Conservation (phyloP, 2,888 invertebrate genomes). For the Eilema depressum region DNA sequence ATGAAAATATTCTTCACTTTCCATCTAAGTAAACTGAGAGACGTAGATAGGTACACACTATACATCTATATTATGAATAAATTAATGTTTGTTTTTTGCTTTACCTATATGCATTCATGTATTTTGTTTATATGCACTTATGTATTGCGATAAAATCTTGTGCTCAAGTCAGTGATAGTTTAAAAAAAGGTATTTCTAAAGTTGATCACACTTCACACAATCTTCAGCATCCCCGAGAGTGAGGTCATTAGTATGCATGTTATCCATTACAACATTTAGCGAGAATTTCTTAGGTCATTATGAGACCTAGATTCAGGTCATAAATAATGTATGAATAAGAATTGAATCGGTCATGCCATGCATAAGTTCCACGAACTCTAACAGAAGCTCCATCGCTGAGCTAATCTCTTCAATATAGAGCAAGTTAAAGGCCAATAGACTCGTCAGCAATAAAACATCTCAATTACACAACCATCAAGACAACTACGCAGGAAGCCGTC, state of each 20-base stretch:
- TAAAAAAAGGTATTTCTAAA: too few species aligned
- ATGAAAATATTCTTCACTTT: neutral
- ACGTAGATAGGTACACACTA: neutral
- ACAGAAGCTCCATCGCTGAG: neutral
- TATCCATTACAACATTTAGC: too few species aligned
- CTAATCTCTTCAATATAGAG: neutral
- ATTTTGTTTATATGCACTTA: too few species aligned
- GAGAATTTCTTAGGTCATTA: too few species aligned
- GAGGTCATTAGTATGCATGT: too few species aligned
- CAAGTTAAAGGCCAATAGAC: slow-evolving; percentile 17
- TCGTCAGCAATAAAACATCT: slow-evolving; percentile 29
- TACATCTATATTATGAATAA: neutral
- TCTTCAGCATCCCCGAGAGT: too few species aligned
- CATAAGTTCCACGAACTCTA: neutral
- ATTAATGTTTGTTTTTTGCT: neutral
- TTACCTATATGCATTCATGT: too few species aligned
- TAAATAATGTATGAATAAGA: neutral
- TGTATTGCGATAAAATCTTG: too few species aligned
- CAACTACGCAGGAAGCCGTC: slow-evolving; percentile 31
- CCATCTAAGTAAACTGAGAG: neutral
- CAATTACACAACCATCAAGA: slow-evolving; percentile 45
- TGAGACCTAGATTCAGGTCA: too few species aligned
- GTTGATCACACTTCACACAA: too few species aligned
- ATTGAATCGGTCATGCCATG: neutral
- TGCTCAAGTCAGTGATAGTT: too few species aligned